Evolutionary conservation across 2,113 vertebrate species (phyloP).

Genomic region (Drymodes brunneopygia): DNA sequence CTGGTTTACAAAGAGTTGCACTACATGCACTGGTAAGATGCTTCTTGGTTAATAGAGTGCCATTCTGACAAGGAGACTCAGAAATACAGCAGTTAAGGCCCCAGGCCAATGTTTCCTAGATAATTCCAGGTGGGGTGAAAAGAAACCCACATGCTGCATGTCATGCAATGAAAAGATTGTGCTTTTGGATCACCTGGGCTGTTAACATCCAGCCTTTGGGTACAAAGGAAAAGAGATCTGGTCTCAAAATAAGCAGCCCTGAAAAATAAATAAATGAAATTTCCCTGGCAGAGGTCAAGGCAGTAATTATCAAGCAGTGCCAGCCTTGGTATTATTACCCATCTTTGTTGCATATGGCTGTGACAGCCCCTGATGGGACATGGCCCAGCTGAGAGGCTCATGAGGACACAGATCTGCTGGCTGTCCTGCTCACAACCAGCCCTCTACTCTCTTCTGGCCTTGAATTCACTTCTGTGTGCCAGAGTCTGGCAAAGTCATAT

Average conservation of each 20-base stretch:
- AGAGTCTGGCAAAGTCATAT: background rate
- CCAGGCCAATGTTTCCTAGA: background rate
- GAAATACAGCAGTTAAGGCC: background rate
- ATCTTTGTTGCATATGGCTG: background rate
- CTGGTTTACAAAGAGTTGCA: background rate
- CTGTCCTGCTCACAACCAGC: background rate
- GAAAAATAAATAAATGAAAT: background rate
- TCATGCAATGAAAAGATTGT: background rate
- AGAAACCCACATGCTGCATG: background rate
- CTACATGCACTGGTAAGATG: background rate
- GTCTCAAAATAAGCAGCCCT: background rate
- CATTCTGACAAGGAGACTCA: background rate
- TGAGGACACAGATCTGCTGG: fast-evolving
- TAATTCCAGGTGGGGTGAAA: background rate
- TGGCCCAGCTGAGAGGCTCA: background rate
- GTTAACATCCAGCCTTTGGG: background rate
- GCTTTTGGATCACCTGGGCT: background rate
- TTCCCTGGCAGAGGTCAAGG: background rate
- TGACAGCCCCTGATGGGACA: fast-evolving
- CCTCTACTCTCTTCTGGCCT: background rate
- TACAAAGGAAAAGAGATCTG: background rate
- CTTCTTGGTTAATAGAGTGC: background rate
- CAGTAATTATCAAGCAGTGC: background rate
- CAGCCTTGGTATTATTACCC: background rate
- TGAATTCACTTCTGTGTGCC: background rate